Conservation (phyloP, 2,888 invertebrate species). For the Microplitis deprimator region DNA sequence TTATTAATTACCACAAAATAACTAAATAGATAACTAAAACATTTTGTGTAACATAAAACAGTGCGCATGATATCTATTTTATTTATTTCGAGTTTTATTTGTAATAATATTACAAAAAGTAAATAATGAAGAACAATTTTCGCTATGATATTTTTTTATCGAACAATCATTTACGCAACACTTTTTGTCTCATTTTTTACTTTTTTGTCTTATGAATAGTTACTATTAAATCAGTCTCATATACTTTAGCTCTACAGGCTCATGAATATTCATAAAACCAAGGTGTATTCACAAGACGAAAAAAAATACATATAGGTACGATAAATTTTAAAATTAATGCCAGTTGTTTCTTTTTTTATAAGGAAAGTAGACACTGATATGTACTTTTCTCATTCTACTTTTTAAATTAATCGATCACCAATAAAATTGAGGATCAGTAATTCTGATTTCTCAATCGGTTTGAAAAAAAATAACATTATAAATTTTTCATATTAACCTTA, state of each 20-base stretch:
- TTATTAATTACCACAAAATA: background rate
- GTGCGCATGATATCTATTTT: background rate
- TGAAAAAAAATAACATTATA: background rate
- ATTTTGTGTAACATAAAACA: background rate
- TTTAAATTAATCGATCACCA: background rate
- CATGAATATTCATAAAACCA: slow-evolving; percentile 29
- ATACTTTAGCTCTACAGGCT: slow-evolving; percentile 52
- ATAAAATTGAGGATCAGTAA: too few relatives aligned
- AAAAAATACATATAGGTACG: slow-evolving; percentile 48
- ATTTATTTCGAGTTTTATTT: slow-evolving; percentile 3
- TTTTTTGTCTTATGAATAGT: slow-evolving; percentile 59
- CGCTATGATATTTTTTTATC: too few relatives aligned
- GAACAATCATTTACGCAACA: too few relatives aligned
- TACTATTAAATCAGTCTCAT: slow-evolving; percentile 71
- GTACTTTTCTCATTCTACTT: background rate
- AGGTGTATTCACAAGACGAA: slow-evolving; percentile 28
- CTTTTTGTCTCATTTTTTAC: too few relatives aligned
- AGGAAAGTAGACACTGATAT: background rate
- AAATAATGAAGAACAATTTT: slow-evolving; percentile 7
- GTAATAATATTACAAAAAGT: too few relatives aligned
- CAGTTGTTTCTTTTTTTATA: slow-evolving; percentile 64
- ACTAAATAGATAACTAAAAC: background rate
- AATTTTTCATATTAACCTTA: background rate
- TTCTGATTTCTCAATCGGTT: too few relatives aligned
- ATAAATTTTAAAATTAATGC: slow-evolving; percentile 60